These are phyloP conservation scores for Cariama cristata DNA, from an alignment of 2,113 vertebrate species.

Conservation along the genomic window DNA sequence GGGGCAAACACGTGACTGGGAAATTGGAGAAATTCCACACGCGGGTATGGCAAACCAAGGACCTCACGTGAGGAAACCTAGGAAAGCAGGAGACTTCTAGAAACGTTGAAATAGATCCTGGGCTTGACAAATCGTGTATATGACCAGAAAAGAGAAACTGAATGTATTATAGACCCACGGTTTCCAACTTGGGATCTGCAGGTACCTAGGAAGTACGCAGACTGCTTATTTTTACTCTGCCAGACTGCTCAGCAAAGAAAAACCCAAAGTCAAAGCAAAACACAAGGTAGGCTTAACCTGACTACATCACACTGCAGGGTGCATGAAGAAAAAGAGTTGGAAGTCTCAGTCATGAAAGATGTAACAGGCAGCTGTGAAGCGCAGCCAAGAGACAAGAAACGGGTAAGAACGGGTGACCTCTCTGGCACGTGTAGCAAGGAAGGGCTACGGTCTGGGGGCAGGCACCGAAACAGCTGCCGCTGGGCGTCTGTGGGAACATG, in stretches of 20 bases:
- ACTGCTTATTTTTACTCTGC: neutral
- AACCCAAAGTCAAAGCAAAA: neutral
- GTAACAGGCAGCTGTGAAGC: neutral
- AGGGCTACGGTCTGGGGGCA: neutral
- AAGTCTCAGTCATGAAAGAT: neutral
- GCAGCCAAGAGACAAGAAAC: neutral
- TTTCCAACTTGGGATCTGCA: neutral
- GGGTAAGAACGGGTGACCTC: neutral
- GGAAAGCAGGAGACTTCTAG: neutral
- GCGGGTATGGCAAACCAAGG: neutral
- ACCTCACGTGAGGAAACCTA: fast-evolving
- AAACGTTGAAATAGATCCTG: neutral
- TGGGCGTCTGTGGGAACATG: neutral
- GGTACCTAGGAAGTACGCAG: neutral
- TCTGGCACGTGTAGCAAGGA: neutral
- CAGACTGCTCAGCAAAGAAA: neutral
- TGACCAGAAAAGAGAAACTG: neutral
- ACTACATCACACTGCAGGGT: neutral
- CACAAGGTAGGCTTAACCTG: neutral
- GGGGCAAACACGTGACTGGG: fast-evolving
- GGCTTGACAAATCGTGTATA: neutral
- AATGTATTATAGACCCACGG: neutral
- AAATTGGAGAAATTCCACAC: neutral
- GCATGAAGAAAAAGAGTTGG: neutral
- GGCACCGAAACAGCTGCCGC: neutral